Percentiles rank a stretch among this genome's conserved stretches.
These are phyloP conservation scores for Bolinopsis microptera DNA, from an alignment of 37 sponge, comb jelly and placozoan species.

Conservation along the genomic window DNA sequence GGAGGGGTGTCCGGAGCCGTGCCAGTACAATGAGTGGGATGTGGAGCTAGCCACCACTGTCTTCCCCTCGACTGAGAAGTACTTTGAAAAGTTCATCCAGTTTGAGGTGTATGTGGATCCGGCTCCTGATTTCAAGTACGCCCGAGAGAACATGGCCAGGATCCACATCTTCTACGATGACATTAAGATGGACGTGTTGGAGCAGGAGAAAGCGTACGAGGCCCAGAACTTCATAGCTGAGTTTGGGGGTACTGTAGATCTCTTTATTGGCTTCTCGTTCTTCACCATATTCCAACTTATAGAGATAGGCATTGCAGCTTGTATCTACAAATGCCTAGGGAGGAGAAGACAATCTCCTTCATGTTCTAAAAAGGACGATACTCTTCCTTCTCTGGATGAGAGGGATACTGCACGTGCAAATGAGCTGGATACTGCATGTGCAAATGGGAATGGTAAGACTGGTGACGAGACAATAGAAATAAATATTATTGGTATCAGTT, in stretches of 20 bases:
- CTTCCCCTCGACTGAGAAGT: slow-evolving; percentile 33
- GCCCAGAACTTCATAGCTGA: slow-evolving; percentile 57
- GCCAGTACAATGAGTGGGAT: slow-evolving; percentile 2
- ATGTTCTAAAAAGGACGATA: not conserved
- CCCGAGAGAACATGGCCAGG: slow-evolving; percentile 24
- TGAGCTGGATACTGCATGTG: not conserved
- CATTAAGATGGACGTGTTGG: not conserved
- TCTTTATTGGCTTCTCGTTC: slow-evolving; percentile 57
- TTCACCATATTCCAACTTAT: slow-evolving; percentile 41
- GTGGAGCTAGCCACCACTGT: slow-evolving; percentile 21
- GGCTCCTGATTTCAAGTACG: not conserved
- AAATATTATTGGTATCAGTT: not conserved
- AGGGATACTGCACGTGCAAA: not conserved
- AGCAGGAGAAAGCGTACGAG: slow-evolving; percentile 47
- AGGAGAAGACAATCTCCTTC: not conserved
- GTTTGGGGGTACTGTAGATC: slow-evolving; percentile 38
- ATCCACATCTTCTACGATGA: slow-evolving; percentile 13
- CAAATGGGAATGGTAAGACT: not conserved
- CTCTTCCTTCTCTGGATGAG: not conserved
- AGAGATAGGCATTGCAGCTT: not conserved
- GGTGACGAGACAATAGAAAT: not conserved
- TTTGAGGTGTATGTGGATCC: not conserved
- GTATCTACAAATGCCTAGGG: not conserved
- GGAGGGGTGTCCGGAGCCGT: slow-evolving; percentile 16
- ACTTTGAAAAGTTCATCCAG: slow-evolving; percentile 20